phyloP scores from a whole-genome alignment of 2,113 vertebrate genomes.

The Columba livia region DNA sequence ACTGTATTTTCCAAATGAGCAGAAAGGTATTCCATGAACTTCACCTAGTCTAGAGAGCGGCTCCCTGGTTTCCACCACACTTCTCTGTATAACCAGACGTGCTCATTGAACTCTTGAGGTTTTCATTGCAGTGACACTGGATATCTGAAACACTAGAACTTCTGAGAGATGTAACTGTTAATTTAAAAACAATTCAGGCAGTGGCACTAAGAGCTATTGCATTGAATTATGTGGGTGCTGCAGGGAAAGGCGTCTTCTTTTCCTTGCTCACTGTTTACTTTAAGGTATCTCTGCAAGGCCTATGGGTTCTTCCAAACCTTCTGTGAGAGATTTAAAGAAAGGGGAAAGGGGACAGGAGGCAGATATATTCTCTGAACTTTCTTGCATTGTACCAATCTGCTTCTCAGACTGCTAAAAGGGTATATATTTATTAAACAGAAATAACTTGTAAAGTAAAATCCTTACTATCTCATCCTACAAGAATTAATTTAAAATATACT shows the following conservation, averaged over 20 bases:
- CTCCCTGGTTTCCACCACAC: background rate
- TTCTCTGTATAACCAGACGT: background rate
- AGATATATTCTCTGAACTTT: background rate
- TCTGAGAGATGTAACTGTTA: background rate
- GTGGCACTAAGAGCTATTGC: background rate
- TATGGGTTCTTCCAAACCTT: background rate
- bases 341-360: background rate
- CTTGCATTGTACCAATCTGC: rapidly evolving
- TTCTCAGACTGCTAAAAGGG: background rate
- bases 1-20: background rate
- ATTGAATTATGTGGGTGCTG: background rate
- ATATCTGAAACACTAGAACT: background rate
- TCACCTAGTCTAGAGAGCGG: background rate
- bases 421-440: background rate
- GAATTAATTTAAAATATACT: background rate
- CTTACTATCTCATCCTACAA: background rate
- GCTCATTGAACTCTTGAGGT: background rate
- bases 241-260: background rate
- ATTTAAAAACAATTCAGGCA: background rate
- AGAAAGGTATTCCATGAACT: background rate
- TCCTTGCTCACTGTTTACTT: background rate
- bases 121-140: background rate
- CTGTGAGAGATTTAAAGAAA: background rate
- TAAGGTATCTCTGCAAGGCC: background rate
- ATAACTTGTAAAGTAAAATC: background rate